These are phyloP conservation scores for Bubalus kerabau DNA, from an alignment of 2,113 vertebrate genomes.

Conservation along the genomic window DNA sequence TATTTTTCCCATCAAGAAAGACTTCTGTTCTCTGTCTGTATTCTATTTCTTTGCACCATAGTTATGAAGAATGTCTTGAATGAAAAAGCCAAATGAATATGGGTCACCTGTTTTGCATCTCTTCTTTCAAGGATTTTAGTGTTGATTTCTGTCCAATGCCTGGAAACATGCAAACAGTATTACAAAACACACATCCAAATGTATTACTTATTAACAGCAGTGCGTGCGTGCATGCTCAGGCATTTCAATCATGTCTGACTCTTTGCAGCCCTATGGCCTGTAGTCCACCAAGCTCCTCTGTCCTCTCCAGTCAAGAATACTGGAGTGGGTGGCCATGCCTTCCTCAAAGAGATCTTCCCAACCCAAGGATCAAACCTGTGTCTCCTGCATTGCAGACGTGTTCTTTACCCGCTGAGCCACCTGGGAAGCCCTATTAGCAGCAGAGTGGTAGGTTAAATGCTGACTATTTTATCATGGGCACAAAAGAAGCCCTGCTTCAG, in stretches of 20 bases:
- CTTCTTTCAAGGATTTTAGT: neutral
- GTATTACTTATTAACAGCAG: neutral
- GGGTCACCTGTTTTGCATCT: neutral
- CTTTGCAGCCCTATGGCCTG: neutral
- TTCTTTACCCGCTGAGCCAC: neutral
- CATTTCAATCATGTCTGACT: rapidly evolving
- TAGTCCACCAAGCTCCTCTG: neutral
- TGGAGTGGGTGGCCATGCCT: neutral
- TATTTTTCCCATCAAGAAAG: neutral
- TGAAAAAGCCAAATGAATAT: neutral
- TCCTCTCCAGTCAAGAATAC: neutral
- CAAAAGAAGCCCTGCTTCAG: neutral
- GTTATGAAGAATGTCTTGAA: neutral
- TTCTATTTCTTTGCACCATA: neutral
- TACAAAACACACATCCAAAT: neutral
- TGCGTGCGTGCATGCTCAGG: neutral
- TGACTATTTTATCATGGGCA: neutral
- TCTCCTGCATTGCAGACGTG: neutral
- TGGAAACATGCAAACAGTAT: neutral
- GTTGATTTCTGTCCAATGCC: neutral
- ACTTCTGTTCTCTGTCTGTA: neutral
- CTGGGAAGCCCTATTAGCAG: neutral
- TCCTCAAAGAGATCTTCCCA: neutral
- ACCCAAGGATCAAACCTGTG: neutral
- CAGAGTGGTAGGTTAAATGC: neutral